These are phyloP conservation scores for Ectropis grisescens DNA, from an alignment of 1,140 invertebrate genomes.

Conservation along the genomic window DNA sequence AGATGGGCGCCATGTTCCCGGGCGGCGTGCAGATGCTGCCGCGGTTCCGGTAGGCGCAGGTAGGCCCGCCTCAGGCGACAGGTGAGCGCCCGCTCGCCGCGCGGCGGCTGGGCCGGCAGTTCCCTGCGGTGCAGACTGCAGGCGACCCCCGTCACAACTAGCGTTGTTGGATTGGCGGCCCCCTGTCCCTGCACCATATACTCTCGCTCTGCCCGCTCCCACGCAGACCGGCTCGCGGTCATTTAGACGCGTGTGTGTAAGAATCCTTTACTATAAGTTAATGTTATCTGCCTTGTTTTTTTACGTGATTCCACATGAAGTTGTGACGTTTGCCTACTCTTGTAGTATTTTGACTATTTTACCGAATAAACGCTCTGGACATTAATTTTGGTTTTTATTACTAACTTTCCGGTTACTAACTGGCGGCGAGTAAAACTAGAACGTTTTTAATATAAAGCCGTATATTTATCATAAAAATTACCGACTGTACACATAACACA, in stretches of 20 bases:
- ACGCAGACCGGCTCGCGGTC: neutral
- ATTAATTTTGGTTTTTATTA: constrained; percentile 42
- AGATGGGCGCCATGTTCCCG: constrained; percentile 54
- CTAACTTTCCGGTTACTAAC: neutral
- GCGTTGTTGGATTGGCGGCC: constrained; percentile 63
- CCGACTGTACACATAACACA: constrained; percentile 49
- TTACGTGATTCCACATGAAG: constrained; percentile 58
- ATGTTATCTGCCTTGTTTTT: constrained; percentile 60
- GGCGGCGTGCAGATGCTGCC: constrained; percentile 52
- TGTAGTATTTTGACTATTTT: constrained; percentile 69
- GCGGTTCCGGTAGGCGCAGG: constrained; percentile 46
- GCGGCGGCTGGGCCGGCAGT: constrained; percentile 47
- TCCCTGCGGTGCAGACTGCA: constrained; percentile 37
- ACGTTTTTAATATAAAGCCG: constrained; percentile 47
- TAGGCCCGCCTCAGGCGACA: constrained; percentile 25
- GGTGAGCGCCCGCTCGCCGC: constrained; percentile 28
- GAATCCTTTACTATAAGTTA: constrained; percentile 27
- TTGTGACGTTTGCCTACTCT: constrained; percentile 67
- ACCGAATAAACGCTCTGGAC: constrained; percentile 66
- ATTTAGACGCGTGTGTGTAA: constrained; percentile 38
- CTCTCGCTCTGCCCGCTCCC: constrained; percentile 1
- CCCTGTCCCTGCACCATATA: constrained; percentile 29
- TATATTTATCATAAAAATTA: no score
- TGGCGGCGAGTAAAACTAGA: constrained; percentile 29
- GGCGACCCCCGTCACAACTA: constrained; percentile 58